Conservation (phyloP, 2,888 invertebrate species). For the Alcis repandata region DNA sequence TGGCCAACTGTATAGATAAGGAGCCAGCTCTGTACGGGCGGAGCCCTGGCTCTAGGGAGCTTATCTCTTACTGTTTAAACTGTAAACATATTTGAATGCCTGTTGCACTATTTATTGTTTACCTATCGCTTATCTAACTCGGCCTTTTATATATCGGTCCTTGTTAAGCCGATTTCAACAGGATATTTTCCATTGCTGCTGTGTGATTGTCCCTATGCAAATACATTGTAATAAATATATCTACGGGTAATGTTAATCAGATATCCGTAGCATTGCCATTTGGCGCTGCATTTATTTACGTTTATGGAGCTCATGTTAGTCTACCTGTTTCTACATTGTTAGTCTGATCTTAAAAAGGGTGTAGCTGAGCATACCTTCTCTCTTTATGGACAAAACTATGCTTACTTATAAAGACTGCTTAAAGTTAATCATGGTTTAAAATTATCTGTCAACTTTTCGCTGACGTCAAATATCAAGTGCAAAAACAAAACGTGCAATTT, state of each 20-base stretch:
- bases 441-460: too few relatives aligned
- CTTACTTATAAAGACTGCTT: too few relatives aligned
- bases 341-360: slow-evolving; percentile 13
- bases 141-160: slow-evolving; percentile 69
- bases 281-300: slow-evolving; percentile 61
- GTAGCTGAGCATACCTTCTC: not conserved
- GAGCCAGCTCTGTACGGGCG: slow-evolving; percentile 33
- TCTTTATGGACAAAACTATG: slow-evolving; percentile 10
- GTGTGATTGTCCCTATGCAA: slow-evolving; percentile 80
- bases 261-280: slow-evolving; percentile 73
- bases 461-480: too few relatives aligned
- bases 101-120: slow-evolving; percentile 77
- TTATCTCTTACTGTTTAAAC: slow-evolving; percentile 73
- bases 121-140: slow-evolving; percentile 72
- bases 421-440: too few relatives aligned
- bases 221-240: slow-evolving; percentile 72
- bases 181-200: slow-evolving; percentile 72
- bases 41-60: slow-evolving; percentile 44
- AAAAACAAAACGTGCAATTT: too few relatives aligned
- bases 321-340: slow-evolving; percentile 35
- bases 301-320: slow-evolving; percentile 48
- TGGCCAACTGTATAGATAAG: not conserved
- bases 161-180: slow-evolving; percentile 76
- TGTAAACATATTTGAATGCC: slow-evolving; percentile 74
- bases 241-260: slow-evolving; percentile 56